phyloP scores from a whole-genome alignment of 2,113 vertebrate genomes.

The Romanogobio albipinnatus region DNA sequence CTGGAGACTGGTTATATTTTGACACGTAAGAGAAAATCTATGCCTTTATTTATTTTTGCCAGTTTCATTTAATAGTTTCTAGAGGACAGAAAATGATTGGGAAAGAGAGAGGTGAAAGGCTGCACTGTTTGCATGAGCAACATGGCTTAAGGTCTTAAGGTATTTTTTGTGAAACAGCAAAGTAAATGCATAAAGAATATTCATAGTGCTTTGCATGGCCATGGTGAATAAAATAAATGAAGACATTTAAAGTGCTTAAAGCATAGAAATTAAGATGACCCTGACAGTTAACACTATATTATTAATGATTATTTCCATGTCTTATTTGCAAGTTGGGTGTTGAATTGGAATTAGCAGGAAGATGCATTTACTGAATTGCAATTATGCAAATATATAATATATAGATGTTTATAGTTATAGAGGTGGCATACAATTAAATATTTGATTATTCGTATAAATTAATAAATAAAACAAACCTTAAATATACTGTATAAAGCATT shows the following conservation, averaged over 20 bases:
- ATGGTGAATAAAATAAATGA: not conserved
- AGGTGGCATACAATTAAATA: not conserved
- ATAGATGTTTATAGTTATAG: not conserved
- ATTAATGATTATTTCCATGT: not conserved
- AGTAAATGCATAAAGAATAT: not conserved
- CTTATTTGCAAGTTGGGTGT: not conserved
- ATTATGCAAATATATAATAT: not conserved
- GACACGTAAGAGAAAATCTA: not conserved
- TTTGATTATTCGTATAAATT: not conserved
- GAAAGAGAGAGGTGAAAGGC: not conserved
- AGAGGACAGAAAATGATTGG: not conserved
- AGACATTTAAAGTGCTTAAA: not conserved
- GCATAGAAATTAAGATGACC: not conserved
- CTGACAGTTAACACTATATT: not conserved
- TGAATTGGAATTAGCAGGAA: not conserved
- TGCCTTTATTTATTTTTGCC: not conserved
- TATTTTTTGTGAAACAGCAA: not conserved
- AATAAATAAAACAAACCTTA: not conserved
- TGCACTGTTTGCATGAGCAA: too few relatives aligned
- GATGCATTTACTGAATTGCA: not conserved
- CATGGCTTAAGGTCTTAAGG: not conserved
- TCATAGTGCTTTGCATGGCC: not conserved
- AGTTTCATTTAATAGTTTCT: not conserved
- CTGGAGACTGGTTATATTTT: not conserved
- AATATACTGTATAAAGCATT: not conserved